Conservation (phyloP, 2,888 invertebrate species). For the Poecilobothrus nobilitatus region DNA sequence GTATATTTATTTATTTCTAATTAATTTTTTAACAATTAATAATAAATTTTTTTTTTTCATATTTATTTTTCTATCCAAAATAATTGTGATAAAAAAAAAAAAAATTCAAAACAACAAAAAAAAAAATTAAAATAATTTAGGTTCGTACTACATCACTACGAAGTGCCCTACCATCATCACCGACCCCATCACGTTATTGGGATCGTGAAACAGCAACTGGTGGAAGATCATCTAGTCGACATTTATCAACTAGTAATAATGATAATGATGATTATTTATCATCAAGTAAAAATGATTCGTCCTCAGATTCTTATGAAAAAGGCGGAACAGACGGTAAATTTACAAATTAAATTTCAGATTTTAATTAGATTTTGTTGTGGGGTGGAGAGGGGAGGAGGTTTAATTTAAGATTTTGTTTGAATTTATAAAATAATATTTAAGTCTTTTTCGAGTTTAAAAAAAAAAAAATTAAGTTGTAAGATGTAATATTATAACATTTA, state of each 20-base stretch:
- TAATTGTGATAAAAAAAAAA: no score
- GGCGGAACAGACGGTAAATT: conserved; percentile 34
- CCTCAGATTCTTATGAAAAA: conserved; percentile 35
- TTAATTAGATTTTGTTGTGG: no score
- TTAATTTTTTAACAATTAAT: no score
- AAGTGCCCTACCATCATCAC: conserved; percentile 39
- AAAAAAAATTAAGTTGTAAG: no score
- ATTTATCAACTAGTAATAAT: conserved; percentile 21
- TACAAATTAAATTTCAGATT: background rate
- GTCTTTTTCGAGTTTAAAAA: no score
- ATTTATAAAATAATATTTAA: no score
- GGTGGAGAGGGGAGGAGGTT: no score
- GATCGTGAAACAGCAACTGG: conserved; percentile 33
- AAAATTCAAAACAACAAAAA: background rate
- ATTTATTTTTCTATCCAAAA: no score
- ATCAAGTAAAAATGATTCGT: conserved; percentile 30
- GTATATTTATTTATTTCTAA: no score
- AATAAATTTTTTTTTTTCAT: no score
- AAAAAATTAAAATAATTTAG: conserved; percentile 23
- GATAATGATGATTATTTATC: conserved; percentile 26
- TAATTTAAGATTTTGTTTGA: conserved; percentile 3
- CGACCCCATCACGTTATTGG: conserved; percentile 38
- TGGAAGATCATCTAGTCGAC: conserved; percentile 30
- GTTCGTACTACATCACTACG: conserved; percentile 34
- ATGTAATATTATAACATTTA: no score